These are phyloP conservation scores for Agonopterix arenella DNA, from an alignment of 2,888 invertebrate genomes.

Conservation along the genomic window DNA sequence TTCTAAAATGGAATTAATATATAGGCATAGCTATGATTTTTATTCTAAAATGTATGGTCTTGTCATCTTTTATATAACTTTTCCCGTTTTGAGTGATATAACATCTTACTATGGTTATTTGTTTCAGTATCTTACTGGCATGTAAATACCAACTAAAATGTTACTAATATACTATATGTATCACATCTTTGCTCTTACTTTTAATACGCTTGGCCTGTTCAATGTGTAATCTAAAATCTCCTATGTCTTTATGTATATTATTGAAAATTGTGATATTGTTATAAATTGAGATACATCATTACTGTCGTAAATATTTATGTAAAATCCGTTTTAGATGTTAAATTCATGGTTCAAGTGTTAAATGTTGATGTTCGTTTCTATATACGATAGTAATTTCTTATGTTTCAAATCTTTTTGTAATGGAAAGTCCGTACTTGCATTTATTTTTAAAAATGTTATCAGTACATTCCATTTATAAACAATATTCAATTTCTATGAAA, in stretches of 20 bases:
- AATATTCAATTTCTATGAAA: slow-evolving; percentile 8
- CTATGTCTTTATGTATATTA: slow-evolving; percentile 71
- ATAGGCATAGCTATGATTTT: slow-evolving; percentile 46
- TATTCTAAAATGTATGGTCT: slow-evolving; percentile 33
- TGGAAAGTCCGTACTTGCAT: not conserved
- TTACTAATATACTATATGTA: slow-evolving; percentile 39
- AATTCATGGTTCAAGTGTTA: slow-evolving; percentile 39
- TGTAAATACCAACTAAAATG: slow-evolving; percentile 52
- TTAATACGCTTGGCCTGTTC: slow-evolving; percentile 71
- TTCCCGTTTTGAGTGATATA: slow-evolving; percentile 52
- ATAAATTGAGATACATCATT: slow-evolving; percentile 56
- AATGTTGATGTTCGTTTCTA: slow-evolving; percentile 28
- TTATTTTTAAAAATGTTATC: slow-evolving; percentile 1
- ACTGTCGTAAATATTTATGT: slow-evolving; percentile 49
- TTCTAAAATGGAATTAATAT: slow-evolving; percentile 55
- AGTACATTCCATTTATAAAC: slow-evolving; percentile 1
- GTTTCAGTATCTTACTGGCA: slow-evolving; percentile 32
- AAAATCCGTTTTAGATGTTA: slow-evolving; percentile 40
- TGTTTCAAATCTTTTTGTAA: not conserved
- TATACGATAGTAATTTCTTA: slow-evolving; percentile 7
- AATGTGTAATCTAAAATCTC: slow-evolving; percentile 64
- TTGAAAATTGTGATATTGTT: slow-evolving; percentile 77
- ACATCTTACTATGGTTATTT: slow-evolving; percentile 39
- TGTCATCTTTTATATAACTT: slow-evolving; percentile 48
- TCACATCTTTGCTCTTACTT: slow-evolving; percentile 62